Percentiles rank a stretch among this genome's conserved stretches.
phyloP scores from a whole-genome alignment of 2,113 vertebrate genomes.

The Scopus umbretta region DNA sequence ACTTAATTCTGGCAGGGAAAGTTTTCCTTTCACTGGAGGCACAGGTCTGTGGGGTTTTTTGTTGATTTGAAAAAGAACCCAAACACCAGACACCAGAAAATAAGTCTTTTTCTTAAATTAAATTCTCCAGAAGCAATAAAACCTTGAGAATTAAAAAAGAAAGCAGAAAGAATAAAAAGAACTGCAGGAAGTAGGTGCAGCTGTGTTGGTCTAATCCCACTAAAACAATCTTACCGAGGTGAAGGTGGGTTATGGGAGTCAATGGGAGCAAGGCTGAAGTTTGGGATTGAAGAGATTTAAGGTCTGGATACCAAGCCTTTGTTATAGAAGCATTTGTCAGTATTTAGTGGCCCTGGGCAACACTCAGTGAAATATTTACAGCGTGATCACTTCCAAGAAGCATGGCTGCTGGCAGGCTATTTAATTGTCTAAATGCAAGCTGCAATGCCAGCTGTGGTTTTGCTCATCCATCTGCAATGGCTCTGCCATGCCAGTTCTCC shows the following conservation, averaged over 20 bases:
- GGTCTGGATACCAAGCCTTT: neutral
- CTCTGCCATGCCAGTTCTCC: constrained; percentile 3
- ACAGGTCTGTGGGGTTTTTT: neutral
- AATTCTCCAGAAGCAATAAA: neutral
- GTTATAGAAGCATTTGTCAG: constrained; percentile 14
- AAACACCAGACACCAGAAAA: neutral
- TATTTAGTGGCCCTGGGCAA: neutral
- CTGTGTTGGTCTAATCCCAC: neutral
- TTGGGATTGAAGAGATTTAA: neutral
- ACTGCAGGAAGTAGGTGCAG: neutral
- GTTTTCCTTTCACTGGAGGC: neutral
- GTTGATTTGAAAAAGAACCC: neutral
- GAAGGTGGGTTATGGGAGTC: neutral
- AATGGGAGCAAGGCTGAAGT: neutral
- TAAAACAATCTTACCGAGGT: neutral
- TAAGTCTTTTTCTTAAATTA: neutral
- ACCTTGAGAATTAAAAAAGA: neutral
- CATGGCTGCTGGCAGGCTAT: constrained; percentile 16
- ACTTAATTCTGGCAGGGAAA: neutral
- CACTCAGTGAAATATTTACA: constrained; percentile 37
- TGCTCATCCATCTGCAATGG: constrained; percentile 12
- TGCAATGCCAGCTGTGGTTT: constrained; percentile 33
- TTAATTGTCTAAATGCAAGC: neutral
- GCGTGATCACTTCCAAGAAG: constrained; percentile 8
- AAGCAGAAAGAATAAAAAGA: neutral